phyloP scores from a whole-genome alignment of 2,888 invertebrate genomes.

The Dynastes tityus region DNA sequence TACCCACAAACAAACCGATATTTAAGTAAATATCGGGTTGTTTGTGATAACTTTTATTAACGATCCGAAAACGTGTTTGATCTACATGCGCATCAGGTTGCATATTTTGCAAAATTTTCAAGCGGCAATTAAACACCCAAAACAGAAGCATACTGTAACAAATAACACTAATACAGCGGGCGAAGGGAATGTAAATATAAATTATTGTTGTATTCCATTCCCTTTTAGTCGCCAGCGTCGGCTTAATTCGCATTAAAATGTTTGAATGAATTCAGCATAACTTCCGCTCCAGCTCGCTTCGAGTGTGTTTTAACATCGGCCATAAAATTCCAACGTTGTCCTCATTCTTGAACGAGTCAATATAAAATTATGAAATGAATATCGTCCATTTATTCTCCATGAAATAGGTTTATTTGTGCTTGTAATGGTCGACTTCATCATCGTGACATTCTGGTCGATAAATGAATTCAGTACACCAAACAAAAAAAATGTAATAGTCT shows the following conservation, averaged over 20 bases:
- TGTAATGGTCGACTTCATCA: not conserved
- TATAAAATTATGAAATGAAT: slow-evolving; percentile 37
- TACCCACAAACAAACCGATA: no score
- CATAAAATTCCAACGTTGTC: slow-evolving; percentile 29
- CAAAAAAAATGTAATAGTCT: not conserved
- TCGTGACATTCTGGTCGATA: no score
- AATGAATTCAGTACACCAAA: no score
- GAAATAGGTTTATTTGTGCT: slow-evolving; percentile 31
- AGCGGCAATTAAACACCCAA: no score
- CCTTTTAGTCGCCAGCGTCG: not conserved
- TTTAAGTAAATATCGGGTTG: no score
- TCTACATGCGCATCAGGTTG: no score
- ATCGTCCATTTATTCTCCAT: not conserved
- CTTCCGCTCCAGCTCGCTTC: slow-evolving; percentile 23
- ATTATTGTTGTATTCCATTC: slow-evolving; percentile 15
- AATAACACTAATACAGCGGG: not conserved
- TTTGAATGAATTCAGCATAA: slow-evolving; percentile 33
- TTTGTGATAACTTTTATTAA: no score
- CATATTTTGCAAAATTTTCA: no score
- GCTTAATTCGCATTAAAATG: slow-evolving; percentile 17
- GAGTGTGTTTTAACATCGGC: slow-evolving; percentile 23
- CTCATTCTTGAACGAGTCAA: slow-evolving; percentile 35
- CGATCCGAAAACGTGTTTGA: no score
- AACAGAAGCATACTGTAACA: no score
- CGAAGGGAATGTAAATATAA: slow-evolving; percentile 5